Percentiles rank a stretch among this genome's conserved stretches.
These are phyloP conservation scores for Amphilophus citrinellus DNA, from an alignment of 2,113 vertebrate species.

Conservation along the genomic window DNA sequence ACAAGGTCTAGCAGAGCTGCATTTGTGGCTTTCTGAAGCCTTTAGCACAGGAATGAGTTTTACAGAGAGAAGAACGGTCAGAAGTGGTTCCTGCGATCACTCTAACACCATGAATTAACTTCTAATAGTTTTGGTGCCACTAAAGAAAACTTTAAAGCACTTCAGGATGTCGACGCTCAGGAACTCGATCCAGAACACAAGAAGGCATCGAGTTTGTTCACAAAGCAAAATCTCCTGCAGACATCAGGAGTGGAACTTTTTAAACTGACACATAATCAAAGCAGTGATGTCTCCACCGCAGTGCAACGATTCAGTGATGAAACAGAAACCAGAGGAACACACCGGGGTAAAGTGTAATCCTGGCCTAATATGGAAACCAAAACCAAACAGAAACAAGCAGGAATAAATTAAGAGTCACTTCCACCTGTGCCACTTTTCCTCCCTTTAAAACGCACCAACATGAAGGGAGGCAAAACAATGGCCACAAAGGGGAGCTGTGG, in stretches of 20 bases:
- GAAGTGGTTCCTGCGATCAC: neutral
- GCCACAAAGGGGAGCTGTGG: slow-evolving; percentile 5
- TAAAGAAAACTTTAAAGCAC: neutral
- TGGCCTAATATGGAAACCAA: neutral
- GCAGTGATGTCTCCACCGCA: rapidly evolving
- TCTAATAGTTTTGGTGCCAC: too few relatives aligned
- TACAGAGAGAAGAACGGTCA: neutral
- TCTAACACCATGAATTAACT: too few relatives aligned
- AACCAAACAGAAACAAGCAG: neutral
- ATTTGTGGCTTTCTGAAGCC: neutral
- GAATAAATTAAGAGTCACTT: neutral
- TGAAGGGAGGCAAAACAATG: neutral
- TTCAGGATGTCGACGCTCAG: neutral
- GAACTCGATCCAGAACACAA: neutral
- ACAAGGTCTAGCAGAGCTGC: neutral
- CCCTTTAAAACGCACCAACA: neutral
- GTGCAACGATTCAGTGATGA: neutral
- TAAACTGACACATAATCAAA: neutral
- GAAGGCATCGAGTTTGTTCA: neutral
- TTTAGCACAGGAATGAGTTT: neutral
- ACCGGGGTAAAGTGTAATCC: neutral
- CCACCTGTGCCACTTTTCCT: neutral
- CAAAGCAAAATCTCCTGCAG: neutral
- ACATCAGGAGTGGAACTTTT: too few relatives aligned
- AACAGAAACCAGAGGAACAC: neutral